Base-by-base conservation (phyloP, 2,888 invertebrate genomes). In the Dynastes grantii region DNA sequence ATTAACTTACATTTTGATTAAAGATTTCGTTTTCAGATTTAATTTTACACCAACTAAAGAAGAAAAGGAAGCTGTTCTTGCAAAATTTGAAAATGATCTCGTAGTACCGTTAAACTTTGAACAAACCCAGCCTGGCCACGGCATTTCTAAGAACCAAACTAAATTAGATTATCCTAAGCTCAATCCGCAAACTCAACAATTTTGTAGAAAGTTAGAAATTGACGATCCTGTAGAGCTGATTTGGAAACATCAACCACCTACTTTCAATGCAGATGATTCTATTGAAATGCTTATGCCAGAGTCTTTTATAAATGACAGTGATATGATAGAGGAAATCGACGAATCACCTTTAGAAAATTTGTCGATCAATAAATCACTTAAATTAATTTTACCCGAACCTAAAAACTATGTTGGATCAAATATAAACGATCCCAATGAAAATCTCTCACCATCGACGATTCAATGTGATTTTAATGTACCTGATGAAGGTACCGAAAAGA, bases 221-320 rank as follows among this genome's bases (percentile, higher is more conserved):
- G 95, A 95, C 86, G 97, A 98, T 89, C 98, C 98, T 0, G 88
- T 95, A 13, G 91, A 91, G 81, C 89, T 95, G 53, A 87, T 94
- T 0, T 87, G 92, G 58, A 73, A 63, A 53, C 29, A 40, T 58
- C 87, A 88, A 91, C 13, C 87, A 91, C 78, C 87, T 87, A 78
- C 75, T 73, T 49, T 58, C 9, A 78, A 51, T 49, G 75, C 71
- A 8, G 73, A 78, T 45, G 80, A 79, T 61, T 76, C 32, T 37
- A 40, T 76, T 53, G 78, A 80, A 67, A 67, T 80, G 2, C 58
- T 58, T 68, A 61, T 65, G 22, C 55, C 63, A 9, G 29, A 58
- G 67, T 77, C 78, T 13, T 77, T 81, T 81, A 78, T 83, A 78
- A 61, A 81, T 55, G 76, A 83, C 80, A 78, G 82, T 77, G 70